phyloP scores from a whole-genome alignment of 2,113 vertebrate species.

The Zosterops pallidus region DNA sequence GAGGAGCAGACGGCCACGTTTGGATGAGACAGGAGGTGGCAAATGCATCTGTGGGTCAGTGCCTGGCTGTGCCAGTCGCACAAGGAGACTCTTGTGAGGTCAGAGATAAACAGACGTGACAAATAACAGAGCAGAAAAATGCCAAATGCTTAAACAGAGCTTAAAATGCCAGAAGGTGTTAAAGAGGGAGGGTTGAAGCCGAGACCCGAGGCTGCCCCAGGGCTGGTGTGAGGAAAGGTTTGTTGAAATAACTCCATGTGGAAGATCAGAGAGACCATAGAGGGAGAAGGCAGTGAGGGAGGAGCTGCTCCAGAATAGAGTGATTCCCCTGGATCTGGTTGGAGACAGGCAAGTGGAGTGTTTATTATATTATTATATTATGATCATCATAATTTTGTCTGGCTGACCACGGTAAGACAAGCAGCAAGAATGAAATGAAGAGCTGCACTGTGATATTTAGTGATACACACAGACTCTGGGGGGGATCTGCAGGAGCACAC shows the following conservation, averaged over 20 bases:
- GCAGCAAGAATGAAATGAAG: background rate
- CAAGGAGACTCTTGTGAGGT: rapidly evolving
- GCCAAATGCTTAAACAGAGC: background rate
- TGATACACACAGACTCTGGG: rapidly evolving
- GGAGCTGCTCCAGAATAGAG: background rate
- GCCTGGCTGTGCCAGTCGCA: background rate
- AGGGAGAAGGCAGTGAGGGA: background rate
- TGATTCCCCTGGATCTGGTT: background rate
- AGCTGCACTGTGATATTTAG: background rate
- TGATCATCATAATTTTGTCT: background rate
- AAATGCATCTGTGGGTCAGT: rapidly evolving
- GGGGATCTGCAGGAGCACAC: background rate
- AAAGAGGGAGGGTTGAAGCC: background rate
- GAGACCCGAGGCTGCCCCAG: background rate
- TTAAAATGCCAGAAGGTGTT: background rate
- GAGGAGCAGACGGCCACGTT: background rate
- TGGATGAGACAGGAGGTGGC: rapidly evolving
- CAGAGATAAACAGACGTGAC: background rate
- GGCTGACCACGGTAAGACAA: background rate
- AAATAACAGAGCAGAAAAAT: background rate
- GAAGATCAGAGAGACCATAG: background rate
- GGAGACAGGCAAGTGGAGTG: background rate
- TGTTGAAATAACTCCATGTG: background rate
- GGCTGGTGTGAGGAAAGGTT: background rate
- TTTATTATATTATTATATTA: too few relatives aligned